A percentile compares a stretch with the other conserved stretches of the same genome.
These are phyloP conservation scores for Agrilus cyanescens DNA, from an alignment of 2,888 invertebrate genomes.

Conservation along the genomic window DNA sequence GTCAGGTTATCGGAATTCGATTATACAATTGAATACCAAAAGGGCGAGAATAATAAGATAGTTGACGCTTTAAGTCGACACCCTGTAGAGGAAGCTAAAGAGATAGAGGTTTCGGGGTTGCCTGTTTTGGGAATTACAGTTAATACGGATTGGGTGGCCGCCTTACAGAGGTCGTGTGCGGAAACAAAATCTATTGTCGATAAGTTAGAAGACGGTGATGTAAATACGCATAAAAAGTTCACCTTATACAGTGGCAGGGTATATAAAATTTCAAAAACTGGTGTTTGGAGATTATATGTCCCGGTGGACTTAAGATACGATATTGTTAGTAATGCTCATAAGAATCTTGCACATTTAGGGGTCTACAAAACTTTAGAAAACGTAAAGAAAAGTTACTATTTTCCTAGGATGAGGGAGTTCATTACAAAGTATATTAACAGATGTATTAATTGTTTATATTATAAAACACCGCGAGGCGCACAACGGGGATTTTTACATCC, in stretches of 20 bases:
- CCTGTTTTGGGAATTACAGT: conserved; percentile 13
- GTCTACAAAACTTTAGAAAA: conserved; percentile 21
- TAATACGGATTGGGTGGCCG: conserved; percentile 7
- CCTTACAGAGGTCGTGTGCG: conserved; percentile 1
- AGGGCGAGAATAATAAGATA: conserved; percentile 10
- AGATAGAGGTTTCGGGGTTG: conserved; percentile 9
- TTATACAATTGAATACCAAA: conserved; percentile 15
- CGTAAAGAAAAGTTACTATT: conserved; percentile 16
- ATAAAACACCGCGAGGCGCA: conserved; percentile 15
- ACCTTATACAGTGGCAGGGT: conserved; percentile 11
- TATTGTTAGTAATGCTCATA: too few relatives aligned
- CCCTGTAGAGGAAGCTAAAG: conserved; percentile 11
- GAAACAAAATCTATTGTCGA: conserved; percentile 2
- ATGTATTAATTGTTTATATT: conserved; percentile 25
- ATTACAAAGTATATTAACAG: conserved; percentile 20
- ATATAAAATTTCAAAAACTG: conserved; percentile 7
- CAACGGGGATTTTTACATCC: conserved; percentile 19
- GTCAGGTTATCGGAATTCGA: conserved; percentile 12
- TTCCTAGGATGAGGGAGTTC: conserved; percentile 21
- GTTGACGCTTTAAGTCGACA: conserved; percentile 15
- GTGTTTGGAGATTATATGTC: conserved; percentile 8
- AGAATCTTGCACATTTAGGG: conserved; percentile 18
- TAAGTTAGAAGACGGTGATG: conserved; percentile 12
- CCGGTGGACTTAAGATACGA: conserved; percentile 7
- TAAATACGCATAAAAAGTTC: conserved; percentile 7